Conservation (phyloP, 2,113 vertebrate species). For the Reinhardtius hippoglossoides region DNA sequence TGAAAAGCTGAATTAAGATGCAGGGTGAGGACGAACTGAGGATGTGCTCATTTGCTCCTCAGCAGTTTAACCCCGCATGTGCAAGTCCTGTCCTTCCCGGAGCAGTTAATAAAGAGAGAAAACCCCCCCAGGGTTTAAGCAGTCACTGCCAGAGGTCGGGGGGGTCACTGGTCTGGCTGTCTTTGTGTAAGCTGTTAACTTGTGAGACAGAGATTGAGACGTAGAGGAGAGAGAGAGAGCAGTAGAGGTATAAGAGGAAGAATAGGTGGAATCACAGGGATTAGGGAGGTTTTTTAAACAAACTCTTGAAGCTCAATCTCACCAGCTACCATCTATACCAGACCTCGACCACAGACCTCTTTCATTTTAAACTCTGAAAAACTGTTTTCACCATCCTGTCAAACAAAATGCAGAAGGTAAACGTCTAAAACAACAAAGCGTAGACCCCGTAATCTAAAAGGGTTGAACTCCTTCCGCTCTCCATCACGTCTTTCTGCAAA, state of each 20-base stretch:
- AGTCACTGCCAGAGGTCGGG: conserved; percentile 45
- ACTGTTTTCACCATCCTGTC: conserved; percentile 6
- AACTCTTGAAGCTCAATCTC: neutral
- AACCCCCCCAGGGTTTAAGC: conserved; percentile 27
- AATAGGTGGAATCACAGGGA: conserved; percentile 57
- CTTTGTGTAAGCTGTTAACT: conserved; percentile 49
- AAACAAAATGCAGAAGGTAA: neutral
- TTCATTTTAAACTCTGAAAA: neutral
- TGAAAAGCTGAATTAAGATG: conserved; percentile 45
- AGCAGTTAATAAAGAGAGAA: conserved; percentile 29
- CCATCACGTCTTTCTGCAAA: neutral
- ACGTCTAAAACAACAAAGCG: neutral
- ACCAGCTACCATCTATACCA: neutral
- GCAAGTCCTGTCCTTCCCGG: conserved; percentile 19
- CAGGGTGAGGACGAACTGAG: conserved; percentile 43
- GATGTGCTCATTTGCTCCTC: conserved; percentile 11
- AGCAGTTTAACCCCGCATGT: conserved; percentile 15
- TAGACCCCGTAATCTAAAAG: neutral
- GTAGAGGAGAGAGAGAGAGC: conserved; percentile 31
- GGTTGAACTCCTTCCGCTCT: neutral
- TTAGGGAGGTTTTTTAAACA: conserved; percentile 55
- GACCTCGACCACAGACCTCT: neutral
- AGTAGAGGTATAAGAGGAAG: conserved; percentile 56
- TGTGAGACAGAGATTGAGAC: conserved; percentile 12
- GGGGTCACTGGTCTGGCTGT: conserved; percentile 30